Base-by-base conservation (phyloP, 1,140 invertebrate species). In the Hetaerina americana region DNA sequence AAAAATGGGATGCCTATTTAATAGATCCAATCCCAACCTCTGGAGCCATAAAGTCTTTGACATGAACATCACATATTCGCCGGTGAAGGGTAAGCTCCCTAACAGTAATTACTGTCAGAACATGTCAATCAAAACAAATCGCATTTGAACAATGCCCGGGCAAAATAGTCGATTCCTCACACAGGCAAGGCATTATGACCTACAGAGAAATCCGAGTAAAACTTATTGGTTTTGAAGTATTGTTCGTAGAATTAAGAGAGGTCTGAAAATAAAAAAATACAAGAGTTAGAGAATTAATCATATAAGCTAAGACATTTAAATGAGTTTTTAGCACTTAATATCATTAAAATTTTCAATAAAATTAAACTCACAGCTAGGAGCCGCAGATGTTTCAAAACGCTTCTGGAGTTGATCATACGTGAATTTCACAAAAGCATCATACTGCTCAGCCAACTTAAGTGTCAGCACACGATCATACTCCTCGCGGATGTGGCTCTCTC, bases 371-470 rank as follows among this genome's bases (percentile, higher is more conserved):
- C 89, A 86, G 83, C 87, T 86, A 75, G 87, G 87, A 75, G 87
- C 86, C 77, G 83, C 82, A 75, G 81, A 80, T 72, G 83, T 82
- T 82, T 91, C 88, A 80, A 93, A 94, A 81, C 89, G 88, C 82
- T 89, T 92, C 78, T 94, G 92, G 78, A 98, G 92, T 85, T 98
- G 96, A 84, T 98, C 96, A 79, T 95, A 92, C 75, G 95, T 97
- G 82, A 98, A 98, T 82, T 95, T 96, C 25, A 97, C 93, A 83
- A 98, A 98, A 77, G 94, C 92, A 83, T 98, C 95, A 80, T 98
- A 98, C 82, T 98, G 96, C 83, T 98, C 96, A 67, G 94, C 92
- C 76, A 98, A 86, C 84, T 97, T 97, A 79, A 87, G 87, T 76
- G 89, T 92, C 75, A 98, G 85, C 76, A 95, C 93, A 76, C 90